Evolutionary conservation across 1,140 invertebrate species (phyloP), one percentile per base, ranked within the genome.

Genomic region (Cyphomyrmex costatus): DNA sequence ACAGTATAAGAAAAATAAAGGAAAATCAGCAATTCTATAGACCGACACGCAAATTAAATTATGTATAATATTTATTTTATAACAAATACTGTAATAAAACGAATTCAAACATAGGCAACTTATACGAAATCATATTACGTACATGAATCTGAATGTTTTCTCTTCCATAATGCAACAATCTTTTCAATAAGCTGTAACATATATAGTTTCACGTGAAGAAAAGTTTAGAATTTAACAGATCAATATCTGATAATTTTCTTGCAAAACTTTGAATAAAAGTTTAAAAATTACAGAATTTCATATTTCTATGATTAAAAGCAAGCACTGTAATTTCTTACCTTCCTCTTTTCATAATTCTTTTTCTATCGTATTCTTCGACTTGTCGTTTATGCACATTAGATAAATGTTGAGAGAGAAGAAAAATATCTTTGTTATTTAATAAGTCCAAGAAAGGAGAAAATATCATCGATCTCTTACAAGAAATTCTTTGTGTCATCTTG

Each of bases 401-500:
- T 74, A 74, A 80, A 70, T 51, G 19, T 65, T 10, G 36, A 53
- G 36, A 42, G 24, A 58, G 6, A 8, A 10, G 6, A 16, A 0
- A 60, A 33, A 65, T 56, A 60, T 61, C 30, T 79, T 61, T 42
- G 21, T 33, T 66, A 70, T 68, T 86, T 88, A 53, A 88, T 46
- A 61, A 82, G 68, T 53, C 21, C 30, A 27, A 36, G 5, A 21
- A 56, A 56, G 2, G 21, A 49, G 46, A 14, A 56, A 85, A 53
- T 63, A 46, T 60, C n/a, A 8, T 70, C 33, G 53, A 46, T 2
- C 36, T 42, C 10, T 73, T 78, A 58, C 16, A 24, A 21, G 46
- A 30, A 16, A 86, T 74, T 76, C 80, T 86, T 80, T 80, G 56
- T 27, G 6, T 19, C 76, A 61, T 33, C 12, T 21, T 51, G 10